Evolutionary conservation across 2,797 vertebrate species (phyloP).

Genomic region (Macrochelys suwanniensis): DNA sequence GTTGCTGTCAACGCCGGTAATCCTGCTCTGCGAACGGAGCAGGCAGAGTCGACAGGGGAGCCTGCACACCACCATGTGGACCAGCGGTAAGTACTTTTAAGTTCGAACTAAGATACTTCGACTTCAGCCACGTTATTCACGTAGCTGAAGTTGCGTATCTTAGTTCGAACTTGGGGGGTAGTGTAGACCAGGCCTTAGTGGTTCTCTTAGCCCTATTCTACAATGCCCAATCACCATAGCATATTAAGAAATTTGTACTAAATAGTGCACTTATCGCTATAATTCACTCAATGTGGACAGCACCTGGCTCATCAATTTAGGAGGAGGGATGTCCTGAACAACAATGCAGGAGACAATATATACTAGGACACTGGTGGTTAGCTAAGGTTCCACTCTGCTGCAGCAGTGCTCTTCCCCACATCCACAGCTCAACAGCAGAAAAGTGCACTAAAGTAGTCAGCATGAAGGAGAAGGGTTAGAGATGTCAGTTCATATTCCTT

Average conservation of each 20-base stretch:
- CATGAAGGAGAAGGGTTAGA: not conserved
- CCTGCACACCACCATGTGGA: too few species aligned
- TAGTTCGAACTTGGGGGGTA: too few species aligned
- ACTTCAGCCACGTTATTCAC: too few species aligned
- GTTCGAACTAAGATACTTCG: too few species aligned
- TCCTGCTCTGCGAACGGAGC: too few species aligned
- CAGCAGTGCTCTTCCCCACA: not conserved
- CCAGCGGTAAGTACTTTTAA: too few species aligned
- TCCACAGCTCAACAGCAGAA: not conserved
- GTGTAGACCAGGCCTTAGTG: too few species aligned
- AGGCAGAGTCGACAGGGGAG: too few species aligned
- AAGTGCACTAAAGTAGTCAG: not conserved
- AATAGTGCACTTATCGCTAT: not conserved
- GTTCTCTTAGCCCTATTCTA: not conserved
- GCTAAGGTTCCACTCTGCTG: not conserved
- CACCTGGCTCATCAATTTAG: not conserved
- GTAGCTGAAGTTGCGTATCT: too few species aligned
- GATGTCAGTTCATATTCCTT: not conserved
- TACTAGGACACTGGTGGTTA: not conserved
- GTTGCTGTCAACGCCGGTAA: too few species aligned
- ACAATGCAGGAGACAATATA: not conserved
- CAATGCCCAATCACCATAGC: not conserved
- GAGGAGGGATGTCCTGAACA: not conserved
- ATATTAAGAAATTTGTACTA: not conserved
- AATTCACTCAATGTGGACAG: not conserved